Percentiles rank a stretch among this genome's conserved stretches.
Evolutionary conservation across 30 jellyfish, hydroid and myxozoan species (phyloP).

Genomic region (Sanderia malayensis): DNA sequence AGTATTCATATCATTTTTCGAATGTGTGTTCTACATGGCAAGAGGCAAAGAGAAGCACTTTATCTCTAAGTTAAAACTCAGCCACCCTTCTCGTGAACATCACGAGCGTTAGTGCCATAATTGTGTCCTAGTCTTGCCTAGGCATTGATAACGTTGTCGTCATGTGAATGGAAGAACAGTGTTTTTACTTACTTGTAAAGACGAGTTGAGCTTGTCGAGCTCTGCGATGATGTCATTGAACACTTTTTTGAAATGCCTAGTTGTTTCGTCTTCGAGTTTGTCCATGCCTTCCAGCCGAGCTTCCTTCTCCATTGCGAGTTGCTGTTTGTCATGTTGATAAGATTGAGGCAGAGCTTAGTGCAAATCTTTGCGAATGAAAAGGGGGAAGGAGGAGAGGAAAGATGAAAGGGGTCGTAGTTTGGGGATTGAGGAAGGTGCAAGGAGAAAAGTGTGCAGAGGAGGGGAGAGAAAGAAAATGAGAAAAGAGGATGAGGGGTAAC

Average conservation of each 20-base stretch:
- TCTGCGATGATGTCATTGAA: conserved; percentile 48
- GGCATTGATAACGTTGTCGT: not conserved
- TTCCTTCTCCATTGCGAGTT: conserved; percentile 32
- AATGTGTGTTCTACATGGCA: not conserved
- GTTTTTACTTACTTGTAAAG: conserved; percentile 16
- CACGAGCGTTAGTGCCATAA: not conserved
- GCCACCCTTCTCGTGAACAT: not conserved
- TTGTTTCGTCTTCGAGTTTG: conserved; percentile 51
- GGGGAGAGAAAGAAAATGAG: not conserved
- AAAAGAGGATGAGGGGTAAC: not conserved
- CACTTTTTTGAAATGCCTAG: conserved; percentile 49
- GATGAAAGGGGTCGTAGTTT: not conserved
- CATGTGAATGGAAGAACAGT: not conserved
- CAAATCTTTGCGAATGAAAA: no score
- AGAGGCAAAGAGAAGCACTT: not conserved
- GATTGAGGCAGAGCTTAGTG: not conserved
- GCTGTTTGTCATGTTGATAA: not conserved
- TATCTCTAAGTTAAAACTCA: not conserved
- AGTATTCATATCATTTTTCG: conserved; percentile 16
- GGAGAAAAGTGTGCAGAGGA: not conserved
- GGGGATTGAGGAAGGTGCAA: no score
- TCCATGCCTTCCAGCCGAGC: conserved; percentile 35
- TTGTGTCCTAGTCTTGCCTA: not conserved
- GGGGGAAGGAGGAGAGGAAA: no score
- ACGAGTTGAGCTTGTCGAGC: conserved; percentile 49